Conservation (phyloP, 2,797 vertebrate species). For the Myotis myotis region DNA sequence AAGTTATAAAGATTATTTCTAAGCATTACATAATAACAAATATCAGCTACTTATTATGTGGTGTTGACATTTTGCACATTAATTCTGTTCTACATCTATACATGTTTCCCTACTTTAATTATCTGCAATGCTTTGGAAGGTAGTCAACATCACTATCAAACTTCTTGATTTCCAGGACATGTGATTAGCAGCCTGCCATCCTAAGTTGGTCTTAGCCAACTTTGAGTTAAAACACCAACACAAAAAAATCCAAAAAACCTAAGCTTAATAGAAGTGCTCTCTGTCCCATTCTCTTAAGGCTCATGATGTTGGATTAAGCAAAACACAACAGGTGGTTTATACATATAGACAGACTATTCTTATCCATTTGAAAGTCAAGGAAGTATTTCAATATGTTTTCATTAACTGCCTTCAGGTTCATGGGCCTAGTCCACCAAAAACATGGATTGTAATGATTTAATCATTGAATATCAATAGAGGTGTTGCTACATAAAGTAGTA, state of each 20-base stretch:
- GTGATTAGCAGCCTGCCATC: not conserved
- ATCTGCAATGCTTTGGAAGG: not conserved
- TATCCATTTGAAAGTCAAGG: not conserved
- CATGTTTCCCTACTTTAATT: not conserved
- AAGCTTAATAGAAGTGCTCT: not conserved
- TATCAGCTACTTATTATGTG: not conserved
- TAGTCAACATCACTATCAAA: not conserved
- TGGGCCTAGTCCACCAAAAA: not conserved
- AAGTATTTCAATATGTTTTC: not conserved
- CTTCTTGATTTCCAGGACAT: not conserved
- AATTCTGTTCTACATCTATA: not conserved
- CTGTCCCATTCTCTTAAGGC: not conserved
- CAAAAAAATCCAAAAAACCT: not conserved
- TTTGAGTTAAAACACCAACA: constrained; percentile 28
- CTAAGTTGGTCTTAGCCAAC: not conserved
- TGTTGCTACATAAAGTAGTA: not conserved
- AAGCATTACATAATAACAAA: not conserved
- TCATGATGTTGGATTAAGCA: not conserved
- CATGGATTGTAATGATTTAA: not conserved
- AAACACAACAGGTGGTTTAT: not conserved
- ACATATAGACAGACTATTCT: not conserved
- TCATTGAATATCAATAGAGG: not conserved
- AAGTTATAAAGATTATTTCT: not conserved
- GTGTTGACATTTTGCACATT: not conserved
- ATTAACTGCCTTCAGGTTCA: not conserved